These are phyloP conservation scores for Archivesica marissinica DNA, from an alignment of 1,140 invertebrate genomes.

Conservation along the genomic window DNA sequence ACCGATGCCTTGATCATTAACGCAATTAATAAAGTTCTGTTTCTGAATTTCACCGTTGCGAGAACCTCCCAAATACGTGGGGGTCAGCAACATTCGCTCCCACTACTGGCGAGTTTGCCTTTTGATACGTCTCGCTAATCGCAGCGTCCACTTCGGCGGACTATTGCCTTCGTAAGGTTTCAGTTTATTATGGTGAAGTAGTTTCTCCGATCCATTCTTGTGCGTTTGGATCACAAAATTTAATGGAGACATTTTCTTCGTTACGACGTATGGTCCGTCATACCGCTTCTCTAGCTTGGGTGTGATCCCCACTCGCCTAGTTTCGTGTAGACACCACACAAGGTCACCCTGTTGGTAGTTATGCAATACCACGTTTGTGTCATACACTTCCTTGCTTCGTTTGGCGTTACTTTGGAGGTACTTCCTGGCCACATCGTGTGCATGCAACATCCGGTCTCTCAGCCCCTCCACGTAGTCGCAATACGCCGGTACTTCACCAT, in stretches of 20 bases:
- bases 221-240: neutral
- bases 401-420: neutral
- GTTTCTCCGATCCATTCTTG: neutral
- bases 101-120: no score
- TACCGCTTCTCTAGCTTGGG: slow-evolving; percentile 3
- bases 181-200: slow-evolving; percentile 28
- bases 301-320: neutral
- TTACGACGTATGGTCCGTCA: slow-evolving; percentile 12
- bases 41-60: no score
- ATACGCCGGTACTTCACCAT: neutral
- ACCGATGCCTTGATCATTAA: no score
- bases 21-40: no score
- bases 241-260: neutral
- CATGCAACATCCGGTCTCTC: neutral
- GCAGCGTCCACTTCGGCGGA: neutral
- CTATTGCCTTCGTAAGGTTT: neutral
- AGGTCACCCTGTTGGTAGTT: neutral
- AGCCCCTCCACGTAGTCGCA: neutral
- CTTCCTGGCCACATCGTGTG: neutral
- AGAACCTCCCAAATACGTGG: no score
- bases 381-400: neutral
- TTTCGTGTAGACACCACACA: slow-evolving; percentile 2
- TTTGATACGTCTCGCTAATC: no score
- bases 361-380: neutral
- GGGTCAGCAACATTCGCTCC: no score